Evolutionary conservation across 2,797 vertebrate species (phyloP), one percentile per base, ranked within the genome.

Genomic region (Gymnoscopelus microlampas): DNA sequence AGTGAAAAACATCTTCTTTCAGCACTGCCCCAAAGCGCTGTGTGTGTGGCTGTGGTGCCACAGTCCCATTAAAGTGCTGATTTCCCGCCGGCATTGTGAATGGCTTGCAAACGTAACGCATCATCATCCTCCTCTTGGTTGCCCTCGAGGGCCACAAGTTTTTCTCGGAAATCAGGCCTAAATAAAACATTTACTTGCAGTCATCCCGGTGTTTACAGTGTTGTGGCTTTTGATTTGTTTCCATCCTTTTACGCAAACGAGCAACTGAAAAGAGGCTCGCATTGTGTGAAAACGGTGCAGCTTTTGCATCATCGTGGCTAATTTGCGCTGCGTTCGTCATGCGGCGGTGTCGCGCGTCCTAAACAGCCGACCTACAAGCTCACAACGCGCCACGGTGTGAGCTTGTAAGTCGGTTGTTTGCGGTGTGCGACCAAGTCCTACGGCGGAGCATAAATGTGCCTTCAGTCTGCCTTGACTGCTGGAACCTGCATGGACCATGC

Each of bases 171-270:
- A 79, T 87, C 23, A 61, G 81, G 66, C 74, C 67, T 2, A 68
- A 85, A 84, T 85, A 73, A 86, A 92, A 90, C 83, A 85, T 85
- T 91, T 84, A 76, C 79, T 80, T 29, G 3, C 66, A 74, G 63
- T 67, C 68, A 55, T 68, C 63, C 67, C 70, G 2, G 64, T 83
- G 86, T 88, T 90, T 82, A 4, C 44, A 73, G 70, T 70, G 53
- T 60, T 0, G 8, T 56, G 53, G 56, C 66, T 79, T 83, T 68
- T 74, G 71, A 79, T 82, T 64, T 78, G 66, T 23, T 55, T 19
- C 24, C 81, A 50, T 75, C 73, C 71, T 29, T 5, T 60, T 23
- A 66, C 77, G 53, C 70, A 19, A 32, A 49, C 66, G 63, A 67
- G 5, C 49, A 63, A 81, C 73, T 58, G 47, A 19, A 78, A 70